Evolutionary conservation across 2,888 invertebrate species (phyloP), one percentile per base, ranked within the genome.

Genomic region (Protophormia terraenovae): DNA sequence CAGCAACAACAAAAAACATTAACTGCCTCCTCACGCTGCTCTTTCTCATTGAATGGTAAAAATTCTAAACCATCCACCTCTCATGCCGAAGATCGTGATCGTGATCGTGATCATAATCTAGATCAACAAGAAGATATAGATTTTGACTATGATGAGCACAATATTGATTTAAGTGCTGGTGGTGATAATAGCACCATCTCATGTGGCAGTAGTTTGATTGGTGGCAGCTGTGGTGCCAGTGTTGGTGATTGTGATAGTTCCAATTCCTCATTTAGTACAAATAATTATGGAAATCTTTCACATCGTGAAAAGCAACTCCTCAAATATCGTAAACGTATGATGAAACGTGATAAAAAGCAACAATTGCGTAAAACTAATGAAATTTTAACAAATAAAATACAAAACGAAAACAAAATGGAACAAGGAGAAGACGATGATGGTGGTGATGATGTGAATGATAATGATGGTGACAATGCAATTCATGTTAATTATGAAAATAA

Each of bases 281-380:
- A 86, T 53, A 87, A 86, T 29, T 82, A 71, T 73, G 87, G 83
- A 66, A 85, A 85, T 71, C 86, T 90, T 71, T 90, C 90, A 24
- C 93, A 93, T 87, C 91, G 93, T 7, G 92, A 93, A 87, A 90
- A 90, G 72, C 93, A 93, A 85, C 84, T 93, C 64, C 88, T 92
- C 60, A 93, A 93, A 88, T 93, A 93, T 87, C 91, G 92, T 73
- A 93, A 93, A 87, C 92, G 93, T 1, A 92, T 93, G 89, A 87
- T 91, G 87, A 92, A 91, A 62, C 90, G 93, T 35, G 93, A 93
- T 80, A 93, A 92, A 85, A 91, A 91, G 6, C 88, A 89, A 12
- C 90, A 89, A 12, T 86, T 69, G 62, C 79, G 29, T 81, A 83
- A 47, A 47, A 41, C 27, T 10, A 6, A 69, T 60, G 78, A 83